phyloP scores from a whole-genome alignment of 1,140 invertebrate species.

The Trichomalopsis sarcophagae region DNA sequence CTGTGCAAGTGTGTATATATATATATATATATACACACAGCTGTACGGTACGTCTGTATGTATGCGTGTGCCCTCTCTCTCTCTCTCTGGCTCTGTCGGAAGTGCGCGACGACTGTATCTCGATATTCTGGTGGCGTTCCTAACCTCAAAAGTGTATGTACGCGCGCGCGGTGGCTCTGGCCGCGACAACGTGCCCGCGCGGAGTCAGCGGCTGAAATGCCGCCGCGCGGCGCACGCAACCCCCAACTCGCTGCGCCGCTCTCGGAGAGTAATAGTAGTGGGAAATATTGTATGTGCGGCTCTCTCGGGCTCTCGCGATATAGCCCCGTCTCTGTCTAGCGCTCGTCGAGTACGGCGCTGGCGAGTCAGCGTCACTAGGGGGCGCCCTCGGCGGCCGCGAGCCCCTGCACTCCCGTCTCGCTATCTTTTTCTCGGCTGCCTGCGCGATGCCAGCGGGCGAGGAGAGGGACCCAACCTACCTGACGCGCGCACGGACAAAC shows the following conservation, averaged over 20 bases:
- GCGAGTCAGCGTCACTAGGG: conserved; percentile 1
- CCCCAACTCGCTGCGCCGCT: conserved; percentile 12
- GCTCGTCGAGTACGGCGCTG: background rate
- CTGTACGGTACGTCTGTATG: background rate
- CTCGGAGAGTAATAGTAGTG: background rate
- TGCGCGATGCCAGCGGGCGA: background rate
- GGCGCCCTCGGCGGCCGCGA: background rate
- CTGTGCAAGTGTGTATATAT: conserved; percentile 14
- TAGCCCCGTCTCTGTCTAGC: background rate
- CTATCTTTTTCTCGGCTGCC: background rate
- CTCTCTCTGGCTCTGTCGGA: background rate
- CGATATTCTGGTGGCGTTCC: background rate
- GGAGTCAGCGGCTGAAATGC: conserved; percentile 51
- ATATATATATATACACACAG: background rate
- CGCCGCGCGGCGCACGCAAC: conserved; percentile 37
- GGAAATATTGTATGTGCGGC: background rate
- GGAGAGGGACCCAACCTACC: background rate
- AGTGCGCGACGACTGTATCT: background rate
- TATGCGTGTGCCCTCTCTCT: background rate
- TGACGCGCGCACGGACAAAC: background rate
- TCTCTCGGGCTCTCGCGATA: background rate
- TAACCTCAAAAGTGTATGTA: conserved; percentile 16
- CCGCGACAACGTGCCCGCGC: conserved; percentile 36
- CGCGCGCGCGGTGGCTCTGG: background rate
- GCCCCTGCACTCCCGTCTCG: background rate